These are phyloP conservation scores for Sminthurinus signatus DNA, from an alignment of 1,140 invertebrate species.

Conservation along the genomic window DNA sequence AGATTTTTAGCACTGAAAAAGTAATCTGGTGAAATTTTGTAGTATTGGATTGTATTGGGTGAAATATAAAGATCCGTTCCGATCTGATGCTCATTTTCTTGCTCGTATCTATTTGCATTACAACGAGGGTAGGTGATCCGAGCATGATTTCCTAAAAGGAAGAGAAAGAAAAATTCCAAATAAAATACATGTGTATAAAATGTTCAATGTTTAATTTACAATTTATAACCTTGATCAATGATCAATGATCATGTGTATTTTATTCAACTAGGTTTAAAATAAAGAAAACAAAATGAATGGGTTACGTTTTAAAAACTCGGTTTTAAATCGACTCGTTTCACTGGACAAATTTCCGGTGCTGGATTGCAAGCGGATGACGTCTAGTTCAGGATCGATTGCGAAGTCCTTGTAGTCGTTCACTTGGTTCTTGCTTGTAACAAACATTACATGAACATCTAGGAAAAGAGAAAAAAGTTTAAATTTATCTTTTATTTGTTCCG, in stretches of 20 bases:
- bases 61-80: slow-evolving; percentile 14
- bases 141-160: slow-evolving; percentile 22
- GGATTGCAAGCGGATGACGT: slow-evolving; percentile 22
- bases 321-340: slow-evolving; percentile 9
- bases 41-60: slow-evolving; percentile 28
- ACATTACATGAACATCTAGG: slow-evolving; percentile 34
- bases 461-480: too few relatives aligned
- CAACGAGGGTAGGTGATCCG: slow-evolving; percentile 26
- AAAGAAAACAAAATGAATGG: not conserved
- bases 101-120: slow-evolving; percentile 16
- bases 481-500: too few relatives aligned
- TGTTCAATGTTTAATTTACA: too few relatives aligned
- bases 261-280: too few relatives aligned
- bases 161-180: not conserved
- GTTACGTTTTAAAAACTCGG: slow-evolving; percentile 27
- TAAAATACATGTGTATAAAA: not conserved
- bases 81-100: slow-evolving; percentile 20
- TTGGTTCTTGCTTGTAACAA: slow-evolving; percentile 23
- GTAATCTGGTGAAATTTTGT: slow-evolving; percentile 34
- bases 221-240: too few relatives aligned
- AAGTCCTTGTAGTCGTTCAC: slow-evolving; percentile 15
- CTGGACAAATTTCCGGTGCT: slow-evolving; percentile 23
- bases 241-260: too few relatives aligned
- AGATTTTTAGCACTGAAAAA: slow-evolving; percentile 34
- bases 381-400: not conserved